phyloP scores from a whole-genome alignment of 2,888 invertebrate species.

The Scaptomyza reducta region DNA sequence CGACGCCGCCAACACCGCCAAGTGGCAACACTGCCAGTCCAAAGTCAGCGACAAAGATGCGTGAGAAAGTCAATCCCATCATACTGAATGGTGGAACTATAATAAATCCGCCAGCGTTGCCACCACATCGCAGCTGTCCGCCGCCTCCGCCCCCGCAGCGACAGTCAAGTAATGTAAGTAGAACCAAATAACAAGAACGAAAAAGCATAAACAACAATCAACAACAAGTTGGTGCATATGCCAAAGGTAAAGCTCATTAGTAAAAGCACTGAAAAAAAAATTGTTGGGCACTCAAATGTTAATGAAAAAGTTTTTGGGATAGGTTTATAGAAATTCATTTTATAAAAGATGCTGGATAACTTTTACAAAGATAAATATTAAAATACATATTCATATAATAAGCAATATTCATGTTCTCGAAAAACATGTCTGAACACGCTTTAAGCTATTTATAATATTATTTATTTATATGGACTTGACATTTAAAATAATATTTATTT shows the following conservation, averaged over 20 bases:
- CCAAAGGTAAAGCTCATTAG: constrained; percentile 40
- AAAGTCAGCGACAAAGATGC: constrained; percentile 49
- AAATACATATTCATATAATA: too few relatives aligned
- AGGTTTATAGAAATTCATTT: too few relatives aligned
- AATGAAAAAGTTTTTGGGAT: background rate
- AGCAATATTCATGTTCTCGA: background rate
- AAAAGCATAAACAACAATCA: background rate
- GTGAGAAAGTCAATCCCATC: constrained; percentile 76
- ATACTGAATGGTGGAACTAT: constrained; percentile 79
- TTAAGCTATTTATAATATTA: too few relatives aligned
- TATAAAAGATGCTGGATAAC: too few relatives aligned
- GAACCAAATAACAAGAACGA: background rate
- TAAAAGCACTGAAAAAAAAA: constrained; percentile 10
- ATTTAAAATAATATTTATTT: too few relatives aligned
- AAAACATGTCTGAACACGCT: too few relatives aligned
- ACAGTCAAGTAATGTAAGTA: constrained; percentile 83
- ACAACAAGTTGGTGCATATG: constrained; percentile 54
- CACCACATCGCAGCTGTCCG: constrained; percentile 84
- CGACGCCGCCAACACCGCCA: constrained; percentile 66
- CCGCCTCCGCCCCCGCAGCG: constrained; percentile 84
- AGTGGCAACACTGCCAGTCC: constrained; percentile 64
- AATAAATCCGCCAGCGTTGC: constrained; percentile 83
- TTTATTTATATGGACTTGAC: too few relatives aligned
- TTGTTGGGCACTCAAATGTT: background rate
- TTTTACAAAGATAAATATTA: too few relatives aligned